Percentiles rank a stretch among this genome's conserved stretches.
These are phyloP conservation scores for Sebastes minor DNA, from an alignment of 2,797 vertebrate genomes.

Conservation along the genomic window DNA sequence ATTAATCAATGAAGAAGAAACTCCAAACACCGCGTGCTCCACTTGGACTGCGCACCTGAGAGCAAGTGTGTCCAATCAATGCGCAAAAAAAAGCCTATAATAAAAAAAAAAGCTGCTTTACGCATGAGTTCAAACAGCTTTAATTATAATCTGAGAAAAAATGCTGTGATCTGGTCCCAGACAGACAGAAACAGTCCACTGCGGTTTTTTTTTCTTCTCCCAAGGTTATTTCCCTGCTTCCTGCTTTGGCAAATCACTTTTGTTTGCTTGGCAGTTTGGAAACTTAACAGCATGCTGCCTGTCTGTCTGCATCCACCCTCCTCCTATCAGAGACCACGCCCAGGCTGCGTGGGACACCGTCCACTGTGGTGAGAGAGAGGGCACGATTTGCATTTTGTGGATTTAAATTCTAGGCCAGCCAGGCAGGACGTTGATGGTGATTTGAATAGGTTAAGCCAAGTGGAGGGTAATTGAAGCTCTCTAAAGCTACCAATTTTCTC, in stretches of 20 bases:
- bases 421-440: neutral
- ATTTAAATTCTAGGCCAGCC: slow-evolving; percentile 38
- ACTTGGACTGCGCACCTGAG: slow-evolving; percentile 18
- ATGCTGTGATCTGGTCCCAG: neutral
- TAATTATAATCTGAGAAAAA: neutral
- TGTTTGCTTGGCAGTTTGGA: slow-evolving; percentile 57
- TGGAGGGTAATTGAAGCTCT: slow-evolving; percentile 34
- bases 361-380: slow-evolving; percentile 13
- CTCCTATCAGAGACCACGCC: slow-evolving; percentile 57
- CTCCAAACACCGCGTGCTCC: neutral
- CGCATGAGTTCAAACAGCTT: neutral
- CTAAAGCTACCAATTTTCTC: neutral
- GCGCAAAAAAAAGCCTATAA: neutral
- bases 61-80: neutral
- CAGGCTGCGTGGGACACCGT: slow-evolving; percentile 25
- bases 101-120: neutral
- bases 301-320: slow-evolving; percentile 30
- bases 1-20: slow-evolving; percentile 51
- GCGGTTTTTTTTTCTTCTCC: neutral
- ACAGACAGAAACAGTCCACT: neutral
- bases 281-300: slow-evolving; percentile 64
- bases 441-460: slow-evolving; percentile 51
- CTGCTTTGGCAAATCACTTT: slow-evolving; percentile 38
- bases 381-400: slow-evolving; percentile 46
- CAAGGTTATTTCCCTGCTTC: slow-evolving; percentile 52